Conservation (phyloP, 2,888 invertebrate genomes). For the Phymatocera aterrima region DNA sequence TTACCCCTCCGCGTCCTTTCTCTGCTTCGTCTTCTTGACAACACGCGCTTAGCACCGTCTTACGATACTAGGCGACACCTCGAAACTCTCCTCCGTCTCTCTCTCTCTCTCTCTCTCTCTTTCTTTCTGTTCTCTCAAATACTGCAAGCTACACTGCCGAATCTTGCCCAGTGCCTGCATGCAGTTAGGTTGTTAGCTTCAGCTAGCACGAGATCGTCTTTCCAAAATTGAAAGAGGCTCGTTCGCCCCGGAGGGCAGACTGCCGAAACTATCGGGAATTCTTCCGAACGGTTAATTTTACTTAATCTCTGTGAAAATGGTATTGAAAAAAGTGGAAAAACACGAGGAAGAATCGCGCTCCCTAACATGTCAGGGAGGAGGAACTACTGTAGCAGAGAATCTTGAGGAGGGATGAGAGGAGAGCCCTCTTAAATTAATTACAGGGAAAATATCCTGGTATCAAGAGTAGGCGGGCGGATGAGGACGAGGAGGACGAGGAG, state of each 20-base stretch:
- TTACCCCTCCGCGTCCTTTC: slow-evolving; percentile 62
- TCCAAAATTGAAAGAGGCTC: background rate
- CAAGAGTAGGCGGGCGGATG: slow-evolving; percentile 40
- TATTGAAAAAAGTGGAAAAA: background rate
- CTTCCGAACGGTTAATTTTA: no score
- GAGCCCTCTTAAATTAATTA: slow-evolving; percentile 73
- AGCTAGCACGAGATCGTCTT: background rate
- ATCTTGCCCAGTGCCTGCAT: no score
- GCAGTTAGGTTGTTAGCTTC: no score
- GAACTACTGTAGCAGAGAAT: slow-evolving; percentile 12
- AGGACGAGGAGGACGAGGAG: background rate
- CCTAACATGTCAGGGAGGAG: background rate
- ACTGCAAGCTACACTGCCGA: no score
- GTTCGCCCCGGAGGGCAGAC: no score
- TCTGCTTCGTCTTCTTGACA: slow-evolving; percentile 50
- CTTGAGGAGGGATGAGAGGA: background rate
- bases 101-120: background rate
- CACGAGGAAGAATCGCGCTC: background rate
- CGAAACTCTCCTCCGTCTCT: background rate
- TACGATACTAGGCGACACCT: slow-evolving; percentile 57
- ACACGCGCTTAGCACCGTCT: slow-evolving; percentile 66
- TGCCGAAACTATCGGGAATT: no score
- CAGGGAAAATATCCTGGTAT: slow-evolving; percentile 71
- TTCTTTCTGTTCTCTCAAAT: background rate
- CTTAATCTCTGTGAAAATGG: background rate